Evolutionary conservation across 1,140 invertebrate genomes (phyloP).

Genomic region (Brachionus koreanus): DNA sequence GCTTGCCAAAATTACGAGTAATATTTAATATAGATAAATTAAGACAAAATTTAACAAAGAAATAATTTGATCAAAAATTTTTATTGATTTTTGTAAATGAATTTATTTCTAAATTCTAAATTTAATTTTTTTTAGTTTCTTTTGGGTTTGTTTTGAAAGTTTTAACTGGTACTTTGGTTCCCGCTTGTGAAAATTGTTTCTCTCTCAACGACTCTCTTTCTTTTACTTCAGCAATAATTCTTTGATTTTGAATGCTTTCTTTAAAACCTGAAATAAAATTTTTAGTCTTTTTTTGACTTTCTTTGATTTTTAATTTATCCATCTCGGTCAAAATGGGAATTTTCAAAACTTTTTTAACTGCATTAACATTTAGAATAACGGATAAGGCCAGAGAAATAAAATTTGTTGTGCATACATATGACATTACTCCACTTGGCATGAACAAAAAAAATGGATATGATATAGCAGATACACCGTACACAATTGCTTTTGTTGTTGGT

Average conservation of each 20-base stretch:
- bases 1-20: too few species aligned
- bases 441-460: constrained; percentile 69
- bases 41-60: too few species aligned
- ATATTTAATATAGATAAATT: too few species aligned
- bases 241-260: constrained; percentile 67
- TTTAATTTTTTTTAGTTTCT: not conserved
- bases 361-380: constrained; percentile 70
- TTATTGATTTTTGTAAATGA: not conserved
- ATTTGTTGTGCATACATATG: constrained; percentile 60
- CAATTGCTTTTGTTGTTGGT: constrained; percentile 66
- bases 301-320: constrained; percentile 62
- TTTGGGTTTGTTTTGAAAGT: constrained; percentile 41
- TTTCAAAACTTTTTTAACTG: constrained; percentile 71
- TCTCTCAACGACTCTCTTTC: constrained; percentile 72
- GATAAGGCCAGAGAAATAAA: constrained; percentile 80
- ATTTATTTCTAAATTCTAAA: not conserved
- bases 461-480: constrained; percentile 72
- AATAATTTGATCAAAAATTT: too few species aligned
- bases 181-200: constrained; percentile 74
- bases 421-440: constrained; percentile 38
- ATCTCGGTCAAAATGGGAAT: constrained; percentile 68
- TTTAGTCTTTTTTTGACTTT: constrained; percentile 66
- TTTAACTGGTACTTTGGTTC: constrained; percentile 50
- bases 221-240: constrained; percentile 71
- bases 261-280: constrained; percentile 32